phyloP scores from a whole-genome alignment of 2,797 vertebrate species.

The Rhinoraja longicauda region DNA sequence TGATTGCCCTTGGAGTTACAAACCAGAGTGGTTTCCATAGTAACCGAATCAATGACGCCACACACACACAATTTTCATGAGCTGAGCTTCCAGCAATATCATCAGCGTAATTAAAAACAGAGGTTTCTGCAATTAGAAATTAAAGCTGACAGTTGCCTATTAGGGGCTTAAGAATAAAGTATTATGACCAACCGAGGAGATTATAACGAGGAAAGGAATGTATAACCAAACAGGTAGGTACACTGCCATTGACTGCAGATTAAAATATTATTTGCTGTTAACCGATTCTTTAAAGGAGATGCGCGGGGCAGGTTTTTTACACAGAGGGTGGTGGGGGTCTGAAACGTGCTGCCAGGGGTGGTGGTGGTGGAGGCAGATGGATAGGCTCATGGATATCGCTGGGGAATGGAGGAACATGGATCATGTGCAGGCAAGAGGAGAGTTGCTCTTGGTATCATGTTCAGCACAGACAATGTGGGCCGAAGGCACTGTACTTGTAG shows the following conservation, averaged over 20 bases:
- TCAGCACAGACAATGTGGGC: too few relatives aligned
- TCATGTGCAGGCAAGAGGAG: too few relatives aligned
- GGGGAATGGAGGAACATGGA: too few relatives aligned
- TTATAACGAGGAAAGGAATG: background rate
- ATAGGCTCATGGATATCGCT: too few relatives aligned
- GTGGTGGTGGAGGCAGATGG: too few relatives aligned
- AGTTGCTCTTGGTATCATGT: too few relatives aligned
- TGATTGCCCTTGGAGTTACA: conserved; percentile 1
- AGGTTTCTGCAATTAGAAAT: background rate
- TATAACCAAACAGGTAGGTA: background rate
- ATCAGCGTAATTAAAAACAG: conserved; percentile 11
- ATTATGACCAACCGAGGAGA: background rate
- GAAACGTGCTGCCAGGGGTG: too few relatives aligned
- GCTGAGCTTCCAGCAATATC: conserved; percentile 6
- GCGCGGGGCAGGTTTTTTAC: too few relatives aligned
- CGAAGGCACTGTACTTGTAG: too few relatives aligned
- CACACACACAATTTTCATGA: background rate
- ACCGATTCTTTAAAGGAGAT: background rate
- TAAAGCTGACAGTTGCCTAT: background rate
- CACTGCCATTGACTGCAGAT: background rate
- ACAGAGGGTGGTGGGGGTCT: too few relatives aligned
- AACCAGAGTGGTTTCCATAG: conserved; percentile 7
- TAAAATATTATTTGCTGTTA: background rate
- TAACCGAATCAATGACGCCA: background rate
- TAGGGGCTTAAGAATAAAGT: background rate